Evolutionary conservation across 2,113 vertebrate species (phyloP).

Genomic region (rat (Rattus norvegicus)): DNA sequence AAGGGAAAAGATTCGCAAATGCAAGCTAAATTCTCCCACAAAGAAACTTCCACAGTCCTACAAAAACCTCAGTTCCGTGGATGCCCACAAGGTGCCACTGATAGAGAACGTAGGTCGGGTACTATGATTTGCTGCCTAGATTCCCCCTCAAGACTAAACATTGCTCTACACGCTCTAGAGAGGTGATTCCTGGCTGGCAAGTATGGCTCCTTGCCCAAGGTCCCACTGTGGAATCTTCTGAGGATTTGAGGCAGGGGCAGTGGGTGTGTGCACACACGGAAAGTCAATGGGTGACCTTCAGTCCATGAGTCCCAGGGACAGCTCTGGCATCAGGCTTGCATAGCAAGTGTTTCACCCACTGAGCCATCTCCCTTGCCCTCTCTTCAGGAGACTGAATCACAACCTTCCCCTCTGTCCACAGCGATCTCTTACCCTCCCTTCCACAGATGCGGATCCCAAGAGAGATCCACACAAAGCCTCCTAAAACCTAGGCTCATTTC

Average conservation of each 20-base stretch:
- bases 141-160: background rate
- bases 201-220: background rate
- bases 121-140: background rate
- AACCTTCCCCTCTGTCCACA: background rate
- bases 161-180: background rate
- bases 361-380: background rate
- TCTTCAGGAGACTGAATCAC: background rate
- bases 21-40: conserved; percentile 58
- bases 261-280: background rate
- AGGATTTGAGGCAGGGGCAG: background rate
- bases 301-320: background rate
- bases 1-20: conserved; percentile 73
- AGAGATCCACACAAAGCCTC: background rate
- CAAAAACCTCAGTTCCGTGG: background rate
- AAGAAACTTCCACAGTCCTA: conserved; percentile 60
- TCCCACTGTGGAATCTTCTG: background rate
- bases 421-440: too few species aligned
- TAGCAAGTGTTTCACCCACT: background rate
- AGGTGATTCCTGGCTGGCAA: background rate
- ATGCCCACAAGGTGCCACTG: background rate
- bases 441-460: background rate
- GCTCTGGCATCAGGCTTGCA: background rate
- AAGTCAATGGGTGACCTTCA: background rate
- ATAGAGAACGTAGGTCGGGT: background rate
- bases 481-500: background rate